Conservation (phyloP, 1,140 invertebrate genomes). For the Drosophila trapezifrons region DNA sequence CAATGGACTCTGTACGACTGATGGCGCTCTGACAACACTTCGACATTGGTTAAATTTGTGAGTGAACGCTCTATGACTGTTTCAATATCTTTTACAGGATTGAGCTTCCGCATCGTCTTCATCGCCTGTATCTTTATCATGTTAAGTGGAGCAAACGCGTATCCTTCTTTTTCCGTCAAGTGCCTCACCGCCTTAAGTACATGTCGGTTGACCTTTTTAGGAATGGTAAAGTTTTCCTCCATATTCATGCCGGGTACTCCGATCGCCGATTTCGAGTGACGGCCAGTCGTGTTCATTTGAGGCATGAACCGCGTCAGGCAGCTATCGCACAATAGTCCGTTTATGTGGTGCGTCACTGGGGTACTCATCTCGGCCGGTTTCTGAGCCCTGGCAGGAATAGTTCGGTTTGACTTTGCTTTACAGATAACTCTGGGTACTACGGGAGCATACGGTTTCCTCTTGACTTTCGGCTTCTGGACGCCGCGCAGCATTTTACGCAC, state of each 20-base stretch:
- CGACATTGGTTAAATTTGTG: not conserved
- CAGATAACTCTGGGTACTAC: not conserved
- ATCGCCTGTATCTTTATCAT: not conserved
- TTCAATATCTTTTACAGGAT: not conserved
- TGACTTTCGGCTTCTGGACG: not conserved
- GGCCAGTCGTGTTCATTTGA: too few relatives aligned
- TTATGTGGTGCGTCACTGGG: too few relatives aligned
- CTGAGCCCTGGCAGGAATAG: too few relatives aligned
- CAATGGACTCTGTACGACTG: not conserved
- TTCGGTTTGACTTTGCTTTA: not conserved
- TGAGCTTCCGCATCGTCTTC: not conserved
- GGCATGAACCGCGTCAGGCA: too few relatives aligned
- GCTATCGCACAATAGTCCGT: too few relatives aligned
- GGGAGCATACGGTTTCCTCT: not conserved
- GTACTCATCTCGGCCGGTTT: too few relatives aligned
- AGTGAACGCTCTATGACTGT: not conserved
- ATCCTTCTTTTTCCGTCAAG: not conserved
- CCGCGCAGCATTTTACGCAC: not conserved
- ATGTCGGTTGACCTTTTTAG: conserved; percentile 10
- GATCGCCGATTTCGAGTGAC: too few relatives aligned
- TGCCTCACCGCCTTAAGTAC: conserved; percentile 4
- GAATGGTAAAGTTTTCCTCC: not conserved
- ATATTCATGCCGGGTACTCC: too few relatives aligned
- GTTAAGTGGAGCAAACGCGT: not conserved
- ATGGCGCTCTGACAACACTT: not conserved